Conservation (phyloP, 2,888 invertebrate species). For the Gibbula magus region DNA sequence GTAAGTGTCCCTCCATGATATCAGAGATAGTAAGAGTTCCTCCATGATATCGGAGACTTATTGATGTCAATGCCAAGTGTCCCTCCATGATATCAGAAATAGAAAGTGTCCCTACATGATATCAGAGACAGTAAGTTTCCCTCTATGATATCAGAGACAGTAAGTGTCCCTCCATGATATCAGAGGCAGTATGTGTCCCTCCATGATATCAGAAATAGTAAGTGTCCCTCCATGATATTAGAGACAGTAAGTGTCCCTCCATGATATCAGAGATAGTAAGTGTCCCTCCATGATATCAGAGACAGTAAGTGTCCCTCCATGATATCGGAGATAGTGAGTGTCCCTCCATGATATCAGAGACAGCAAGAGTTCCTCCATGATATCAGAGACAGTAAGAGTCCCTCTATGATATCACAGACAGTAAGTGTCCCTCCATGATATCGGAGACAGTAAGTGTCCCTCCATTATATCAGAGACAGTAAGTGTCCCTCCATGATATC, state of each 20-base stretch:
- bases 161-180: neutral
- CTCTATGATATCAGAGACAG: neutral
- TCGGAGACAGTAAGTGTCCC: neutral
- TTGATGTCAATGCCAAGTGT: no score
- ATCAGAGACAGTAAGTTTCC: neutral
- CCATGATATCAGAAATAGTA: neutral
- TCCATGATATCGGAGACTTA: neutral
- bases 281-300: no score
- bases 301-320: no score
- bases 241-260: constrained; percentile 75
- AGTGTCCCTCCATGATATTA: constrained; percentile 83
- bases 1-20: no score
- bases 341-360: neutral
- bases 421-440: no score
- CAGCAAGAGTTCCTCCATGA: neutral
- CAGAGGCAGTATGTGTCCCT: neutral
- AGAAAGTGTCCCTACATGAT: neutral
- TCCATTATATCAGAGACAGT: neutral
- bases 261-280: no score
- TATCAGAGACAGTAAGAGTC: neutral
- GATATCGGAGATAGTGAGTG: no score
- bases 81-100: neutral
- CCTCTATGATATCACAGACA: neutral
- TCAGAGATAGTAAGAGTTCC: no score
- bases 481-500: neutral